phyloP scores from a whole-genome alignment of 2,888 invertebrate genomes.

The Blastobasis lacticolella region DNA sequence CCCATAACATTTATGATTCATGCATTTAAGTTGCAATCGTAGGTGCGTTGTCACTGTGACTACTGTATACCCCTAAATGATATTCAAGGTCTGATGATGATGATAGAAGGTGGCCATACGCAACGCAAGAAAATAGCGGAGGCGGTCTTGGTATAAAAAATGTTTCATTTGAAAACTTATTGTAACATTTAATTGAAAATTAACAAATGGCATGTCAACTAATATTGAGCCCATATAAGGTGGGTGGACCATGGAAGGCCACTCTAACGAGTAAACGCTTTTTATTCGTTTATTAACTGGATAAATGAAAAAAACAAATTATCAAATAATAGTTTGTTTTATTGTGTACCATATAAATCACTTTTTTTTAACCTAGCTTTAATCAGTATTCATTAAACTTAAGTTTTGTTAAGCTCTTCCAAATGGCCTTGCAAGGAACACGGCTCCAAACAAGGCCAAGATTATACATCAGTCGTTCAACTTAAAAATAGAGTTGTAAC shows the following conservation, averaged over 20 bases:
- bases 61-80: too few relatives aligned
- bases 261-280: conserved; percentile 15
- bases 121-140: too few relatives aligned
- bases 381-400: conserved; percentile 16
- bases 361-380: conserved; percentile 7
- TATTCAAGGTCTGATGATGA: too few relatives aligned
- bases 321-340: conserved; percentile 15
- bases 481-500: neutral
- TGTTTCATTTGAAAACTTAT: too few relatives aligned
- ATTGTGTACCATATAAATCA: conserved; percentile 14
- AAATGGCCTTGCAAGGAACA: conserved; percentile 17
- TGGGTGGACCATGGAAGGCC: conserved; percentile 16
- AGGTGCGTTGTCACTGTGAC: too few relatives aligned
- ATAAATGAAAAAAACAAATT: conserved; percentile 12
- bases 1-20: too few relatives aligned
- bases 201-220: too few relatives aligned
- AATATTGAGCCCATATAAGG: neutral
- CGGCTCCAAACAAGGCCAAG: neutral
- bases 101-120: too few relatives aligned
- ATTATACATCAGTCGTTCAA: neutral
- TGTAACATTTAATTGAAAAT: too few relatives aligned
- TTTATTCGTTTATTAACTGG: conserved; percentile 15
- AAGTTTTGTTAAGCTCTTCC: conserved; percentile 16
- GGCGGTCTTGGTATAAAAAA: too few relatives aligned
- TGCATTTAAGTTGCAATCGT: too few relatives aligned